phyloP scores from a whole-genome alignment of 2,113 vertebrate genomes.

The Xenotilapia leptura region DNA sequence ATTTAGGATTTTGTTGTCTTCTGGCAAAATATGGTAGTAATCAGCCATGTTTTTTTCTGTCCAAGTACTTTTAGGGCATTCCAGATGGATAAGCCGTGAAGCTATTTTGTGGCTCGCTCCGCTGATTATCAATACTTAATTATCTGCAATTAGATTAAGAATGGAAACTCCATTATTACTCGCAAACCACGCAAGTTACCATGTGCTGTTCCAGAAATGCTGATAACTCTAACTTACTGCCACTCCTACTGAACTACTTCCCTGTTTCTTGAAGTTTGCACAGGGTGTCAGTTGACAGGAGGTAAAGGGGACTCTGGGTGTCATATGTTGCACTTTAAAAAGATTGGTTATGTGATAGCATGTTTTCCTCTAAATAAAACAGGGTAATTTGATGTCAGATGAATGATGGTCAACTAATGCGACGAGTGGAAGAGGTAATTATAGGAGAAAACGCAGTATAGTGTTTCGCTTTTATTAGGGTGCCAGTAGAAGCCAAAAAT shows the following conservation, averaged over 20 bases:
- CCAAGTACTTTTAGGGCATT: not conserved
- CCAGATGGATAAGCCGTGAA: not conserved
- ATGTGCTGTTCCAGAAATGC: not conserved
- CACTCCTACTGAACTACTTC: too few species aligned
- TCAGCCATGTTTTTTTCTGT: not conserved
- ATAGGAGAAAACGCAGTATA: not conserved
- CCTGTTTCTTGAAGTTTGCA: not conserved
- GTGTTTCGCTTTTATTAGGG: constrained; percentile 11
- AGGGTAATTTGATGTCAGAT: not conserved
- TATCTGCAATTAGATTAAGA: not conserved
- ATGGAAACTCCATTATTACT: not conserved
- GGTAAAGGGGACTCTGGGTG: not conserved
- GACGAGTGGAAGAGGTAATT: not conserved
- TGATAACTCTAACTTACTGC: too few species aligned
- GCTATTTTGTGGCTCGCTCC: not conserved
- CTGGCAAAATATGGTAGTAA: not conserved
- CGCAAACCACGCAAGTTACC: not conserved
- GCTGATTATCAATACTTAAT: not conserved
- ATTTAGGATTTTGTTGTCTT: not conserved
- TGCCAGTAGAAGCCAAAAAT: constrained; percentile 23
- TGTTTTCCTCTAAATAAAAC: not conserved
- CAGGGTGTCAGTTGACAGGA: not conserved
- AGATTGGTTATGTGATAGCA: not conserved
- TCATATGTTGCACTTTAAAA: not conserved
- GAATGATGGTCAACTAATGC: not conserved